Percentiles rank a stretch among this genome's conserved stretches.
Evolutionary conservation across 1,140 invertebrate species (phyloP).

Genomic region (Dendroctonus valens): DNA sequence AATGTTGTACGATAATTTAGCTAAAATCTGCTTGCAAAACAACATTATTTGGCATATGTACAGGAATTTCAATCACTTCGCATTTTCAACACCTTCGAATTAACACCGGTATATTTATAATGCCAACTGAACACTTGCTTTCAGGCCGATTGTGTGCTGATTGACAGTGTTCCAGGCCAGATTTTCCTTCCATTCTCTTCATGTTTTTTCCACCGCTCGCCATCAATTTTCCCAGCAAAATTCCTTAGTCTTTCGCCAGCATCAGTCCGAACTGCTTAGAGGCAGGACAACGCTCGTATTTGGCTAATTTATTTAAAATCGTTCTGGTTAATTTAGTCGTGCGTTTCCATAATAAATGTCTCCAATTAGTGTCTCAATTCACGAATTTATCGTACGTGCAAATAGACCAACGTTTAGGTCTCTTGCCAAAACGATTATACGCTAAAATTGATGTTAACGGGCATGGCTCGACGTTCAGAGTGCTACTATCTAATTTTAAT

Average conservation of each 20-base stretch:
- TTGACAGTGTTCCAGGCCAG: no score
- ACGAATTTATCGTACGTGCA: conserved; percentile 35
- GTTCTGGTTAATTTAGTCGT: conserved; percentile 31
- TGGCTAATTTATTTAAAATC: conserved; percentile 25
- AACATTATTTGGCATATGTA: conserved; percentile 29
- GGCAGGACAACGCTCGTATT: no score
- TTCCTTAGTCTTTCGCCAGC: no score
- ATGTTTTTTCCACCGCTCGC: no score
- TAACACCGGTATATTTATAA: conserved; percentile 10
- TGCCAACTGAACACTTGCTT: not conserved
- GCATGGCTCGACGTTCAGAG: no score
- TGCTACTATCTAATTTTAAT: no score
- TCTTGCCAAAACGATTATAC: conserved; percentile 34
- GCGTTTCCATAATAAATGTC: conserved; percentile 32
- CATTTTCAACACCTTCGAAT: conserved; percentile 18
- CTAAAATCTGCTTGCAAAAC: conserved; percentile 25
- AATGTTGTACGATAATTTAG: conserved; percentile 9
- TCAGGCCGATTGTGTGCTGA: no score
- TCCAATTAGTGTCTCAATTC: conserved; percentile 31
- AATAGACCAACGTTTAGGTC: conserved; percentile 32
- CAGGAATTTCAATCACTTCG: conserved; percentile 26
- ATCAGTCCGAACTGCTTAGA: no score
- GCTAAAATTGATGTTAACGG: conserved; percentile 28
- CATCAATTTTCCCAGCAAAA: no score
- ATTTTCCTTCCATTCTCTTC: no score